phyloP scores from a whole-genome alignment of 2,888 invertebrate genomes.

The Acanthosepion esculentum region DNA sequence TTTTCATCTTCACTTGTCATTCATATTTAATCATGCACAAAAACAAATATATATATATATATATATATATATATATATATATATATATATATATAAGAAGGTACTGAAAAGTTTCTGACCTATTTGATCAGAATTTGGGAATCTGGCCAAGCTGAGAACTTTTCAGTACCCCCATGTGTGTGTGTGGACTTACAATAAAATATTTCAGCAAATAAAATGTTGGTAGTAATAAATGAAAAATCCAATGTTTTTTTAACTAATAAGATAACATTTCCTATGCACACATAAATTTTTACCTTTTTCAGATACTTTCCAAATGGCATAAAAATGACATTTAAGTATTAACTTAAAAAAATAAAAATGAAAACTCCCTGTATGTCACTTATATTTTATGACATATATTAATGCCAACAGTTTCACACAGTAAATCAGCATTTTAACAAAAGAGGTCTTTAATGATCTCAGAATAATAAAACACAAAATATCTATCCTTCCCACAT shows the following conservation, averaged over 20 bases:
- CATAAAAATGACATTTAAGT: slow-evolving; percentile 14
- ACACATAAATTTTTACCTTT: too few species aligned
- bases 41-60: not conserved
- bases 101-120: too few species aligned
- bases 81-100: too few species aligned
- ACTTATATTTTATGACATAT: not conserved
- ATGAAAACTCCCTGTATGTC: not conserved
- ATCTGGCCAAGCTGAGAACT: too few species aligned
- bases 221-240: too few species aligned
- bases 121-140: too few species aligned
- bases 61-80: not conserved
- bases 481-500: not conserved
- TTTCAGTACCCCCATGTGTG: too few species aligned
- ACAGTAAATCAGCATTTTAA: not conserved
- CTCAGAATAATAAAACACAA: not conserved
- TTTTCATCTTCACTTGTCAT: too few species aligned
- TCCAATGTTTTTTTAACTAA: too few species aligned
- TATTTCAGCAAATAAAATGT: too few species aligned
- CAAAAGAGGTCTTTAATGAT: not conserved
- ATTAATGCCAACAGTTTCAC: not conserved
- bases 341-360: not conserved
- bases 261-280: too few species aligned
- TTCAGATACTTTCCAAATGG: not conserved
- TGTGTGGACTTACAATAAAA: too few species aligned
- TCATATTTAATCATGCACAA: not conserved